Conservation (phyloP, 1,140 invertebrate species). For the Bombus sibiricus region DNA sequence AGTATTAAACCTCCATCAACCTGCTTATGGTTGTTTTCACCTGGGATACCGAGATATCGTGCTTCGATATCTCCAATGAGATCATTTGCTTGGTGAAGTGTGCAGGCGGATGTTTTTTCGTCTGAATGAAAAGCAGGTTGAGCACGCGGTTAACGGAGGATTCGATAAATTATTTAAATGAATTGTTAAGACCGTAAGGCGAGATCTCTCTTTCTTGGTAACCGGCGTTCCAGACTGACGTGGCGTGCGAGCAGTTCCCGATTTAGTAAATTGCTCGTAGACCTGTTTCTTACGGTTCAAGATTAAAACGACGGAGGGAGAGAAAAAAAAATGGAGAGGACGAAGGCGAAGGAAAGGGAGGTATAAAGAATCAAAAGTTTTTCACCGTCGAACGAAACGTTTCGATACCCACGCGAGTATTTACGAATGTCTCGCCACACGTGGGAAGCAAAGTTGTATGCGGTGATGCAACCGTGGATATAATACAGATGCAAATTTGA, state of each 20-base stretch:
- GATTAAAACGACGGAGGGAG: neutral
- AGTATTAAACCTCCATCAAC: neutral
- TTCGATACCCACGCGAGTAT: constrained; percentile 42
- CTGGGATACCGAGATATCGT: neutral
- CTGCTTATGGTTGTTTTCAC: constrained; percentile 32
- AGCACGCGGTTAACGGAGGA: neutral
- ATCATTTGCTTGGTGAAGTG: constrained; percentile 19
- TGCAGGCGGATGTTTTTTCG: constrained; percentile 1
- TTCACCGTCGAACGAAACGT: constrained; percentile 15
- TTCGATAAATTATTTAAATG: constrained; percentile 42
- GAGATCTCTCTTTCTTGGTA: neutral
- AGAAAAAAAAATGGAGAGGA: neutral
- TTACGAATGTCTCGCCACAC: constrained; percentile 32
- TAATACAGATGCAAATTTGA: constrained; percentile 53
- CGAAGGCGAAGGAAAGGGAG: neutral
- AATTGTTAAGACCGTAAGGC: constrained; percentile 13
- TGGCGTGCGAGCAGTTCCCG: neutral
- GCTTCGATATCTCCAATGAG: constrained; percentile 41
- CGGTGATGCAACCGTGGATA: constrained; percentile 55
- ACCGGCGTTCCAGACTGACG: neutral
- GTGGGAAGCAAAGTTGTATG: constrained; percentile 53
- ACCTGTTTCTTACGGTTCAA: neutral
- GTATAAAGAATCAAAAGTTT: constrained; percentile 1
- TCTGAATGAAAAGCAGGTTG: constrained; percentile 30
- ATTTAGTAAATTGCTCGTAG: neutral